Conservation (phyloP, 2,797 vertebrate species). For the Dendrocincla fuliginosa region DNA sequence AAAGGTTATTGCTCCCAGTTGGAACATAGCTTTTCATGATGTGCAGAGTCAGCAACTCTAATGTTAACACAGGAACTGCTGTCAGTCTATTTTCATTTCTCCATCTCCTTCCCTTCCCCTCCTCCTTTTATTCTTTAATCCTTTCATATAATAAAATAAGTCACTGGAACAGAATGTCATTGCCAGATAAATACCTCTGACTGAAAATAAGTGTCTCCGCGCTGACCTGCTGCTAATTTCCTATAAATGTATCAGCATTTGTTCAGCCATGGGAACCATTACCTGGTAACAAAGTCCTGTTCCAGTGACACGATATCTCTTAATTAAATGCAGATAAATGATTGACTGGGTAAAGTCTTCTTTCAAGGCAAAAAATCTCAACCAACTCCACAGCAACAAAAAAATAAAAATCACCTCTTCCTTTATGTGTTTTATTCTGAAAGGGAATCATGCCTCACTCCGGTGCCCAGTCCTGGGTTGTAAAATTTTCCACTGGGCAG, state of each 20-base stretch:
- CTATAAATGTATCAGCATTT: constrained; percentile 68
- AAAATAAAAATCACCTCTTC: background rate
- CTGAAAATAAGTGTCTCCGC: constrained; percentile 64
- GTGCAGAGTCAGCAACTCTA: constrained; percentile 50
- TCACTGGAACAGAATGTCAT: constrained; percentile 69
- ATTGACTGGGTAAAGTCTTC: constrained; percentile 63
- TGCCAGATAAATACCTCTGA: constrained; percentile 69
- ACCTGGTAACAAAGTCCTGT: constrained; percentile 47
- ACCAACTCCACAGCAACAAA: background rate
- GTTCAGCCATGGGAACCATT: constrained; percentile 66
- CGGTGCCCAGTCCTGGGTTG: constrained; percentile 45
- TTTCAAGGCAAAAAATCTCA: background rate
- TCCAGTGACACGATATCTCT: constrained; percentile 62
- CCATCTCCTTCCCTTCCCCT: background rate
- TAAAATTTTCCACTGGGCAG: constrained; percentile 75
- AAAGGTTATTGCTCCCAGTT: constrained; percentile 41
- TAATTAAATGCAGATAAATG: constrained; percentile 72
- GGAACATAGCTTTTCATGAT: constrained; percentile 31
- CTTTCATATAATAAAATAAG: constrained; percentile 70
- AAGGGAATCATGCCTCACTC: constrained; percentile 55
- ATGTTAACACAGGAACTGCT: background rate
- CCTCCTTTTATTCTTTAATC: constrained; percentile 71
- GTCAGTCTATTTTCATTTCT: constrained; percentile 68
- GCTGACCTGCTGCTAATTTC: constrained; percentile 68
- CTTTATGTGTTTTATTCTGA: constrained; percentile 62